Percentiles rank a stretch among this genome's conserved stretches.
These are phyloP conservation scores for Archilochus colubris DNA, from an alignment of 2,113 vertebrate species.

Conservation along the genomic window DNA sequence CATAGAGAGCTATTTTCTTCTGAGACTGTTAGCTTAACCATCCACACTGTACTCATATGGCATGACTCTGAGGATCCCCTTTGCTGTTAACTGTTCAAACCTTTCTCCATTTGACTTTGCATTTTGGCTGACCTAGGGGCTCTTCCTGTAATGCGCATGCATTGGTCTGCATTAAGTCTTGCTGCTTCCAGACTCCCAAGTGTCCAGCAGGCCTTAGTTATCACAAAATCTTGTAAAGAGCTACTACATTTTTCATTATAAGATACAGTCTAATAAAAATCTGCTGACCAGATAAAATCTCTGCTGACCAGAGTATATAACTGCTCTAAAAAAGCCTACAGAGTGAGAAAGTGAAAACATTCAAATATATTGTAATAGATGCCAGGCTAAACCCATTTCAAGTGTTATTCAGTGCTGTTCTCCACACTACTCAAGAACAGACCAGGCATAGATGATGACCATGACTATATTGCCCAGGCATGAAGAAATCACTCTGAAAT, in stretches of 20 bases:
- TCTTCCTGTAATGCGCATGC: neutral
- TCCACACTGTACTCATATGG: neutral
- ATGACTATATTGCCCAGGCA: neutral
- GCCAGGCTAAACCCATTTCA: neutral
- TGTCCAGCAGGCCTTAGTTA: neutral
- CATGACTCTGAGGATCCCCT: neutral
- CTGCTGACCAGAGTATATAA: rapidly evolving
- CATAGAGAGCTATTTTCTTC: neutral
- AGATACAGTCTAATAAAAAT: neutral
- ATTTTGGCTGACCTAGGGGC: neutral
- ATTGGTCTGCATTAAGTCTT: neutral
- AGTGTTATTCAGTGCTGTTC: neutral
- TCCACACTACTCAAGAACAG: neutral
- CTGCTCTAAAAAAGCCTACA: neutral
- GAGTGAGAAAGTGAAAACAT: neutral
- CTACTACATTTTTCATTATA: neutral
- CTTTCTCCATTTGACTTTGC: neutral
- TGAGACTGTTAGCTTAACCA: neutral
- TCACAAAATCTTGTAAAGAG: neutral
- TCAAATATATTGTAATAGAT: neutral
- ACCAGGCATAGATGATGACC: neutral
- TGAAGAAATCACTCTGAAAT: neutral
- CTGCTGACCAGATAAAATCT: rapidly evolving
- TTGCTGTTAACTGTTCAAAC: neutral
- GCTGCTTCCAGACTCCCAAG: rapidly evolving